Evolutionary conservation across 2,113 vertebrate species (phyloP).

Genomic region (Engraulis encrasicolus): DNA sequence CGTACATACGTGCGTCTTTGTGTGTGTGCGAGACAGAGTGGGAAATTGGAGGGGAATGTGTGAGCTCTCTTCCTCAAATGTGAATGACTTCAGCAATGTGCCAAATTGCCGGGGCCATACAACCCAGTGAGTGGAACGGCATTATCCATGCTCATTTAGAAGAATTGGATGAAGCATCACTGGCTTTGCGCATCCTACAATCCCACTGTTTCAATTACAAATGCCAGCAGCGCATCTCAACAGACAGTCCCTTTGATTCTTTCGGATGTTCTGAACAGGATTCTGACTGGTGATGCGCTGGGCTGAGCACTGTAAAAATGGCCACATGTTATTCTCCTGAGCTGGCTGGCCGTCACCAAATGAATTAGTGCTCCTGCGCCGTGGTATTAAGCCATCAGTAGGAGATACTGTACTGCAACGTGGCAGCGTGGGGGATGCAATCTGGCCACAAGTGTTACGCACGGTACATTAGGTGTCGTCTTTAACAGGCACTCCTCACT

Average conservation of each 20-base stretch:
- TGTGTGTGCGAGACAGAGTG: constrained; percentile 3
- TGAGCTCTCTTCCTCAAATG: not conserved
- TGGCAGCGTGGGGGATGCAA: not conserved
- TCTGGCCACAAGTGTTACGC: no score
- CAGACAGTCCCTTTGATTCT: not conserved
- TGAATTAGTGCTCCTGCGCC: not conserved
- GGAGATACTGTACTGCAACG: not conserved
- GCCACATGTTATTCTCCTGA: not conserved
- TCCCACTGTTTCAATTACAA: not conserved
- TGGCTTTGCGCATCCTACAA: not conserved
- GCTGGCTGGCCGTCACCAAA: not conserved
- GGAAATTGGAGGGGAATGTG: constrained; percentile 10
- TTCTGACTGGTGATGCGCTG: not conserved
- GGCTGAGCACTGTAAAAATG: not conserved
- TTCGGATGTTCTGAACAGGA: not conserved
- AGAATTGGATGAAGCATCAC: not conserved
- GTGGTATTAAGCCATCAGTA: not conserved
- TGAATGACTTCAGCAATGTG: not conserved
- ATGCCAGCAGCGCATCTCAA: not conserved
- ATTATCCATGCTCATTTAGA: not conserved
- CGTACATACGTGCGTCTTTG: not conserved
- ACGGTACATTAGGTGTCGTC: no score
- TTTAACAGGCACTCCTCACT: no score
- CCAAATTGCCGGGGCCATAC: not conserved
- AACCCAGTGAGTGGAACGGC: not conserved